Evolutionary conservation across 2,113 vertebrate species (phyloP).

Genomic region (Mirounga angustirostris): DNA sequence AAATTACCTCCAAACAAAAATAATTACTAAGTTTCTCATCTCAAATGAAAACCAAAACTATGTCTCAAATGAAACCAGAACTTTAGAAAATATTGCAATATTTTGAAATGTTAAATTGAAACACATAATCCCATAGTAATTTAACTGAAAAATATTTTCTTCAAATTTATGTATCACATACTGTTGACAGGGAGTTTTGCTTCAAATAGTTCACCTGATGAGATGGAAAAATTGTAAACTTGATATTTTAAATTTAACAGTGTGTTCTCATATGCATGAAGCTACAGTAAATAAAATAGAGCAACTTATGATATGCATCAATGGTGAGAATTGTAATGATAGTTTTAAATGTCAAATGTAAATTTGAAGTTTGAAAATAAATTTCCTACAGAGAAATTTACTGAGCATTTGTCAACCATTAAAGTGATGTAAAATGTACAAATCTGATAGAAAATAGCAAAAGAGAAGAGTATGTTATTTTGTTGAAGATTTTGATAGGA

Average conservation of each 20-base stretch:
- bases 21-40: background rate
- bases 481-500: conserved; percentile 9
- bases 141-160: conserved; percentile 37
- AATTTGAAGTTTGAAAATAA: conserved; percentile 43
- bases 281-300: conserved; percentile 33
- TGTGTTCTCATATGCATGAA: conserved; percentile 7
- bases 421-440: conserved; percentile 22
- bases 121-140: background rate
- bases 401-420: background rate
- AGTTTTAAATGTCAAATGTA: conserved; percentile 69
- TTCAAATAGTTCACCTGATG: conserved; percentile 13
- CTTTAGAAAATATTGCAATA: background rate
- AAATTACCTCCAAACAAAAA: background rate
- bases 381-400: conserved; percentile 37
- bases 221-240: conserved; percentile 49
- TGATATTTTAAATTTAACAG: conserved; percentile 63
- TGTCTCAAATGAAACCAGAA: conserved; percentile 23
- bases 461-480: background rate
- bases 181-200: conserved; percentile 2
- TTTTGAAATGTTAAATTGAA: conserved; percentile 60
- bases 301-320: background rate
- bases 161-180: conserved; percentile 4
- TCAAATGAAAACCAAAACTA: background rate
- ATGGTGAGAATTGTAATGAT: background rate
- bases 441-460: conserved; percentile 26